Base-by-base conservation (phyloP, 2,113 vertebrate species). In the Rhinoptilus africanus region DNA sequence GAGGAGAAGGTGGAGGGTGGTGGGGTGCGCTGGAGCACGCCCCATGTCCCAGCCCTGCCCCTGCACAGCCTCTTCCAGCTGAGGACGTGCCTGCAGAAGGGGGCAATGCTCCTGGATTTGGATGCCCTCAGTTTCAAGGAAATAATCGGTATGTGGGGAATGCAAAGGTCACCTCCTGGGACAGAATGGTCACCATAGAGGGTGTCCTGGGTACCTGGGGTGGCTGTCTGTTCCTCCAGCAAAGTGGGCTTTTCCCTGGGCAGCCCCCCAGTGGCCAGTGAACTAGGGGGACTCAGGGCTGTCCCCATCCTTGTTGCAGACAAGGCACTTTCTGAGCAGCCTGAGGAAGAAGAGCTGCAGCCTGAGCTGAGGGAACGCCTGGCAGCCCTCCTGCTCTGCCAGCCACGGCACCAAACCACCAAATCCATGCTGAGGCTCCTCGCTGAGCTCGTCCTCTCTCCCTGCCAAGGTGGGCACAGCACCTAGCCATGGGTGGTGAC, bases 1-100 rank as follows among this genome's bases (percentile, higher is more conserved):
- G 98, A 98, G 77, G 98, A 98, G 93, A 98, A 98, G 88, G 94
- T 98, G 78, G 98, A 99, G 75, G 93, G 97, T 4, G 97, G 97
- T 0, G 98, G 97, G 7, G 96, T 97, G 69, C 97, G 98, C 66
- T 98, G 98, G 98, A 98, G 98, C 0, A 3, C 64, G 1, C 98
- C 98, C n/a, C 98, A 98, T 0, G 78, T 98, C 45, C 97, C 98
- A 37, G 97, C 85, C 5, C 85, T 98, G 50, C 51, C 86, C 27
- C 94, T 98, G 67, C 90, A 98, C 77, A 98, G 98, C 90, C 92
- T 98, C 59, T 96, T 98, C 77, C 97, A 98, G 54, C 95, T 98
- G 64, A 97, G 96, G 37, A 97, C 35, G 0, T 97, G 89, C 62
- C 82, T 98, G 66, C 76, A 93, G 88, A 56, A 92, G 47, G 97